Evolutionary conservation across 2,888 invertebrate species (phyloP).

Genomic region (Pollenia griseotomentosa): DNA sequence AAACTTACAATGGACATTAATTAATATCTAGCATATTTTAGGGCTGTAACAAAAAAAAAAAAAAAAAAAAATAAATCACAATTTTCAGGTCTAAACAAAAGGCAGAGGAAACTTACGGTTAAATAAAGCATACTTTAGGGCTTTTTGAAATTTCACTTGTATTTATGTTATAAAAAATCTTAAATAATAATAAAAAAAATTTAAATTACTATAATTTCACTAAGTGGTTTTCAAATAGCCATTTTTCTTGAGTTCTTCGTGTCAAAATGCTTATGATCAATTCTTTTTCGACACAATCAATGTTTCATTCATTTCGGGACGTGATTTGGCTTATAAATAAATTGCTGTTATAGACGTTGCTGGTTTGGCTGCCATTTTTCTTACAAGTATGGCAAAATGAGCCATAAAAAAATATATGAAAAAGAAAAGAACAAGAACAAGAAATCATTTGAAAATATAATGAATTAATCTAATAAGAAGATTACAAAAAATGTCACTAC

Average conservation of each 20-base stretch:
- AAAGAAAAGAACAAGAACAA: conserved; percentile 27
- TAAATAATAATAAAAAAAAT: neutral
- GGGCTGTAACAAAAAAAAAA: neutral
- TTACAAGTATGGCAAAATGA: conserved; percentile 22
- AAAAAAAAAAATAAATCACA: neutral
- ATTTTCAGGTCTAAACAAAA: neutral
- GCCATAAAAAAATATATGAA: neutral
- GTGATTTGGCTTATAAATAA: conserved; percentile 67
- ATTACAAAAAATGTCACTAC: conserved; percentile 64
- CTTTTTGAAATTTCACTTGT: neutral
- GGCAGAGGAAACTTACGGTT: neutral
- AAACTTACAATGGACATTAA: neutral
- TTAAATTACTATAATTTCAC: conserved; percentile 25
- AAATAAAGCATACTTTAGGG: conserved; percentile 22
- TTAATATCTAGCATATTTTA: neutral
- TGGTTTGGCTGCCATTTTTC: conserved; percentile 25
- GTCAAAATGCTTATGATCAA: conserved; percentile 29
- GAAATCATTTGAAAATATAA: conserved; percentile 62
- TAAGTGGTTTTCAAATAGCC: conserved; percentile 1
- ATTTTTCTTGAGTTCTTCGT: conserved; percentile 1
- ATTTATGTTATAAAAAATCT: neutral
- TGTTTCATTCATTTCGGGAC: conserved; percentile 62
- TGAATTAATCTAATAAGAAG: conserved; percentile 73
- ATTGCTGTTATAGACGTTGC: neutral
- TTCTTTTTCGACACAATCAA: conserved; percentile 57